Conservation (phyloP, 2,797 vertebrate species). For the Semotilus atromaculatus region DNA sequence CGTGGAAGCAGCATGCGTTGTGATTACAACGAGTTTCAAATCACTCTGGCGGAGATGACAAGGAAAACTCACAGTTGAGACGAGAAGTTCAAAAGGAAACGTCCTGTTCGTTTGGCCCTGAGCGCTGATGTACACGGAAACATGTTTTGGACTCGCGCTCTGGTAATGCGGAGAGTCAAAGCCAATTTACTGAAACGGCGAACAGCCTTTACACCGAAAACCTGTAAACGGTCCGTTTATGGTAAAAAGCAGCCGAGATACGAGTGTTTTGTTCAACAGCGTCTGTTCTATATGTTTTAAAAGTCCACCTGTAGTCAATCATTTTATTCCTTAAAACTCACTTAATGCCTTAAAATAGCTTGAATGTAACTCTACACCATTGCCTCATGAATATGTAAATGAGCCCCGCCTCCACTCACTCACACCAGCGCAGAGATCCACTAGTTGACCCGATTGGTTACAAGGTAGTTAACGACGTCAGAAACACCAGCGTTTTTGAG, state of each 20-base stretch:
- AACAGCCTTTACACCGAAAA: neutral
- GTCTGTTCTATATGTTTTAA: neutral
- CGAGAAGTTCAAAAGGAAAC: conserved; percentile 27
- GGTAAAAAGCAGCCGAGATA: neutral
- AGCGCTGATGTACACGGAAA: neutral
- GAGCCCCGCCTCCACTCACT: too few species aligned
- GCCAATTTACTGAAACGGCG: neutral
- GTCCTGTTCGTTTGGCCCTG: neutral
- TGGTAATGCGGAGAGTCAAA: neutral
- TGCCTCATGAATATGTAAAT: too few species aligned
- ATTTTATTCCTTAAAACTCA: too few species aligned
- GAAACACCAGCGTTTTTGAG: too few species aligned
- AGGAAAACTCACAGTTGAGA: conserved; percentile 1
- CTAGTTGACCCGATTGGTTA: too few species aligned
- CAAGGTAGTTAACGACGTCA: too few species aligned
- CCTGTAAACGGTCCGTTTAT: neutral
- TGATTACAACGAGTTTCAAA: conserved; percentile 45
- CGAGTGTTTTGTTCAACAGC: neutral
- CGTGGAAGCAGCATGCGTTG: conserved; percentile 41
- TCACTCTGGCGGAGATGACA: conserved; percentile 31
- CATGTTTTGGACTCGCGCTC: neutral
- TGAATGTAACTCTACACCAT: too few species aligned
- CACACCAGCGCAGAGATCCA: too few species aligned
- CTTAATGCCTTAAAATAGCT: too few species aligned
- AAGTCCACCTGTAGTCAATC: too few species aligned